Evolutionary conservation across 2,113 vertebrate genomes (phyloP), one percentile per base, ranked within the genome.

Genomic region (Engraulis encrasicolus): DNA sequence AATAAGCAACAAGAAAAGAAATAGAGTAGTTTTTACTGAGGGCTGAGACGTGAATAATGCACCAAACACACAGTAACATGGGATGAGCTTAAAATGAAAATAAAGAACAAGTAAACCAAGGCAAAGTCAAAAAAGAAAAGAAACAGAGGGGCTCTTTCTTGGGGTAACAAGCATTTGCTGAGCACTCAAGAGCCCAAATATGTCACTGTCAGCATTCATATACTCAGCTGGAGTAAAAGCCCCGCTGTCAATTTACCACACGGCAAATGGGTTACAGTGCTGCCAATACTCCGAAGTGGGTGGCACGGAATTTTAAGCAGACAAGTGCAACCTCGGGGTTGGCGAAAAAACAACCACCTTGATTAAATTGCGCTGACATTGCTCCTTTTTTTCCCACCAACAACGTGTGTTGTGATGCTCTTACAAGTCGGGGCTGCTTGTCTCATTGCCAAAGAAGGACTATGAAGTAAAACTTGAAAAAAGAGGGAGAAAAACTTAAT

Each of bases 371-470:
- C 11, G 31, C 61, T 31, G 27, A 71, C 27, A 71, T 58, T 31
- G 2, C 34, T 17, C 1, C 54, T 58, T 58, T 58, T 58, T n/a
- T 58, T 54, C 23, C 20, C 58, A 15, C 74, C 50, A 23, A 5
- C 40, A 45, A 9, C 9, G 38, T 78, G 31, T 86, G 38, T 86
- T 82, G 54, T 18, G 20, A 81, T 71, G 37, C 83, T 79, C 78
- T 78, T 50, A 58, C 61, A 82, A 50, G 79, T 82, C 83, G 81
- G 78, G 37, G 36, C 50, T 83, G n/a, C n/a, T 85, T 86, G 81
- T 87, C 84, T 84, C 85, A 58, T 58, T 27, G 84, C 80, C 83
- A 86, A 88, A 81, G 54, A 49, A 82, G 87, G 84, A 58, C 54
- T n/a, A 58, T 58, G 19, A 58, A 58, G 7, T 58, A 3, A 58